A percentile compares a stretch with the other conserved stretches of the same genome.
Evolutionary conservation across 2,113 vertebrate genomes (phyloP).

Genomic region (Dolichallabes microphthalmus): DNA sequence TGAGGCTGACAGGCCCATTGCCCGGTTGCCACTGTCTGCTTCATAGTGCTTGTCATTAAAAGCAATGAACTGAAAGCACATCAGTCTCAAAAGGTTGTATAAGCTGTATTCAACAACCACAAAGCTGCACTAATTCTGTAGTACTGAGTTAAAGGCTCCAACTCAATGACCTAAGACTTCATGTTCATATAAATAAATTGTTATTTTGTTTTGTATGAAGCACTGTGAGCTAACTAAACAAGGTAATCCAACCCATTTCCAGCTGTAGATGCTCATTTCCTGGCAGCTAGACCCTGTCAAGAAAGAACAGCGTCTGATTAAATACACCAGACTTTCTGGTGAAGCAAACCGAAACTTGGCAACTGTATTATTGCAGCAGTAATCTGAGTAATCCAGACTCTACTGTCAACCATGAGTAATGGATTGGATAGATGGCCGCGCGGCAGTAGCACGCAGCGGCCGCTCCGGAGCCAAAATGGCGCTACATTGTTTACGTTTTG

Average conservation of each 20-base stretch:
- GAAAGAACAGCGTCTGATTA: background rate
- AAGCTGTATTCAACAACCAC: background rate
- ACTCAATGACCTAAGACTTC: too few species aligned
- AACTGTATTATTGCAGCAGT: background rate
- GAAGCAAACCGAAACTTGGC: background rate
- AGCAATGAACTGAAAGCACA: background rate
- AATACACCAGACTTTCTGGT: background rate
- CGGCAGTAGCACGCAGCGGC: too few species aligned
- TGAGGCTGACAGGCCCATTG: background rate
- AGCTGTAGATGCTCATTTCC: background rate
- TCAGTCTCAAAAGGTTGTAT: background rate
- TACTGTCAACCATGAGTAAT: background rate
- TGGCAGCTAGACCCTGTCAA: too few species aligned
- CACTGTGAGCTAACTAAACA: background rate
- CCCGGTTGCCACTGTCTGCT: background rate
- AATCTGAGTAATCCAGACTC: background rate
- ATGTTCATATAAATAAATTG: too few species aligned
- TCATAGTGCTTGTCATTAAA: background rate
- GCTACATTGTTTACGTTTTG: too few species aligned
- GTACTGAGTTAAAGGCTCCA: background rate
- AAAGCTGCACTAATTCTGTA: background rate
- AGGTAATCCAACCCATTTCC: background rate
- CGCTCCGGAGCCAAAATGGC: too few species aligned
- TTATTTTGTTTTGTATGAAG: background rate
- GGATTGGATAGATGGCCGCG: too few species aligned